Evolutionary conservation across 2,888 invertebrate species (phyloP).

Genomic region (Eilema caniola): DNA sequence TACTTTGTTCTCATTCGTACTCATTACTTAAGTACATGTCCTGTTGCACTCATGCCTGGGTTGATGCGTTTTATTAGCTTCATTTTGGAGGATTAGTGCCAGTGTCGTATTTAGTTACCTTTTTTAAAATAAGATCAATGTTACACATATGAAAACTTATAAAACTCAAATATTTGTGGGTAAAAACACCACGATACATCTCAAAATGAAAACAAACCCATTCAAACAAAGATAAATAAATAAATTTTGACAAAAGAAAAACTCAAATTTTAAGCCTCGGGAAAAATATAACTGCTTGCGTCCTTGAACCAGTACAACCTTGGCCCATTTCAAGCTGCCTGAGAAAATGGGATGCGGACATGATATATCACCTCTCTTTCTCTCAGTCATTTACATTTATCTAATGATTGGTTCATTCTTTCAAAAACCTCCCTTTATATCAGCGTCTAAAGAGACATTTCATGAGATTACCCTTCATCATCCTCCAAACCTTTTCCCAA

Average conservation of each 20-base stretch:
- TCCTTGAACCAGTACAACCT: constrained; percentile 14
- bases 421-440: background rate
- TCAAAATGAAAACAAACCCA: background rate
- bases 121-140: too few species aligned
- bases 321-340: constrained; percentile 2
- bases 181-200: background rate
- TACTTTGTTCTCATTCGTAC: too few species aligned
- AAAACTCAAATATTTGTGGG: too few species aligned
- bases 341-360: background rate
- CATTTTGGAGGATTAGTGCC: too few species aligned
- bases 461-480: background rate
- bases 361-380: constrained; percentile 4
- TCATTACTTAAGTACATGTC: too few species aligned
- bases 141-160: too few species aligned
- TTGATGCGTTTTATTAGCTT: too few species aligned
- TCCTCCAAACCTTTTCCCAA: too few species aligned
- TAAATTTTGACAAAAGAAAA: too few species aligned
- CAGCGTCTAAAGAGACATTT: background rate
- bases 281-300: background rate
- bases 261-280: background rate
- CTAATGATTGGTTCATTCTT: background rate
- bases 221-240: background rate
- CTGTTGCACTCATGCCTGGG: too few species aligned
- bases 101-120: too few species aligned
- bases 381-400: background rate